Evolutionary conservation across 2,797 vertebrate species (phyloP), one percentile per base, ranked within the genome.

Genomic region (Rhabdophis nuchalis): DNA sequence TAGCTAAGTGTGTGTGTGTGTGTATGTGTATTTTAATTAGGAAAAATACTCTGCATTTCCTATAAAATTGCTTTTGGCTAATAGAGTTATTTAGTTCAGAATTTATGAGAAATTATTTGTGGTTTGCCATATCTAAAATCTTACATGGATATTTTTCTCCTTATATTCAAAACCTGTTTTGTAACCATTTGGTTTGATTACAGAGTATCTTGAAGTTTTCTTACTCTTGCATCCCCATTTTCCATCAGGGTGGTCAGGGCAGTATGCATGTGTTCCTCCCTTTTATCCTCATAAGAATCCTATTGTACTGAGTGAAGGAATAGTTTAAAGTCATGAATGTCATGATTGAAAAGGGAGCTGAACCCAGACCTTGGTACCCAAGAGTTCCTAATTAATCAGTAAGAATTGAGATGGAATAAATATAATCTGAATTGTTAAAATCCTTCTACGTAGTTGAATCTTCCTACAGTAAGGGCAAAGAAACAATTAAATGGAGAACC

Each of bases 401-500:
- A 18, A 41, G 72, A 46, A 8, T 56, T 56, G 32, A 77, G 23
- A 29, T 41, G 4, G 7, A 27, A 56, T 41, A 54, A 89, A 72
- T 77, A 53, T 27, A 23, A 3, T 54, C 94, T 97, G 95, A 96
- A 95, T 95, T 96, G 95, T 97, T 97, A 97, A 93, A 97, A 32
- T 60, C 53, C 7, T 61, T 58, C 27, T 53, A 23, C 29, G 32
- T 86, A 8, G 3, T 8, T 72, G 29, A 32, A 25, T 10, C 29
- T 87, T 68, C 25, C 77, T 46, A 82, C 25, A 82, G 4, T 10
- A 11, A 23, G 20, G 36, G 3, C 32, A 82, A 82, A 82, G 20
- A 82, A 82, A 12, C 36, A 77, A 14, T 72, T 72, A 72, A 72
- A 82, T 82, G 20, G 68, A 72, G 32, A 41, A 18, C 36, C 72